Conservation (phyloP, 2,888 invertebrate species). For the Blastobasis lacticolella region DNA sequence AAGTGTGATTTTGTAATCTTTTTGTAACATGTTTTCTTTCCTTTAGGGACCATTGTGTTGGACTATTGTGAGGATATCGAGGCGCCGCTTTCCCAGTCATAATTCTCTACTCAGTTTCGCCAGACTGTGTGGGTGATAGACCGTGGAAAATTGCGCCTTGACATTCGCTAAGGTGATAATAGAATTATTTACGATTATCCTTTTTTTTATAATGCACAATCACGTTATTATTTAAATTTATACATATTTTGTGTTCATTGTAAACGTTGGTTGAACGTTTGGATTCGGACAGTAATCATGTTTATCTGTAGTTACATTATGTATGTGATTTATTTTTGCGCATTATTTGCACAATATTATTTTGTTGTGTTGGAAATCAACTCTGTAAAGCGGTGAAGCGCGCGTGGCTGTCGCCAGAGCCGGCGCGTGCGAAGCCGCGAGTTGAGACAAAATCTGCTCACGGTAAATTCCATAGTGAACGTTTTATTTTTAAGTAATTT, state of each 20-base stretch:
- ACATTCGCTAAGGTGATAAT: constrained; percentile 62
- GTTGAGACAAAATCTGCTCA: constrained; percentile 31
- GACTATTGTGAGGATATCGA: constrained; percentile 40
- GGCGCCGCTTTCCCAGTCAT: constrained; percentile 27
- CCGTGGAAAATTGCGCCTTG: constrained; percentile 23
- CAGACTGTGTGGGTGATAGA: constrained; percentile 40
- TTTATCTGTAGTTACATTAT: constrained; percentile 43
- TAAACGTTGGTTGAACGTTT: constrained; percentile 34
- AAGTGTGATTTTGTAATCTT: constrained; percentile 65
- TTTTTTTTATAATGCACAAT: constrained; percentile 63
- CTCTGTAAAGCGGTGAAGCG: constrained; percentile 19
- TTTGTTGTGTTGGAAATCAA: constrained; percentile 34
- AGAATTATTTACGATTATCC: constrained; percentile 48
- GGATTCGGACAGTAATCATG: constrained; percentile 24
- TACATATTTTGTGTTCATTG: constrained; percentile 41
- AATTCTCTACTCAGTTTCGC: constrained; percentile 42
- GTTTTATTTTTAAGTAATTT: constrained; percentile 53
- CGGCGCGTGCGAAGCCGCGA: constrained; percentile 11
- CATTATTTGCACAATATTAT: constrained; percentile 51
- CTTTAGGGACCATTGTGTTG: constrained; percentile 71
- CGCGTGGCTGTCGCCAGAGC: constrained; percentile 56
- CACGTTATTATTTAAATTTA: constrained; percentile 44
- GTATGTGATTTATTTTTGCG: constrained; percentile 50
- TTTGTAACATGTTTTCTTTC: constrained; percentile 50
- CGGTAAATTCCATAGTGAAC: constrained; percentile 45